Conservation (phyloP, 2,113 vertebrate genomes). For the Rhinolophus ferrumequinum region DNA sequence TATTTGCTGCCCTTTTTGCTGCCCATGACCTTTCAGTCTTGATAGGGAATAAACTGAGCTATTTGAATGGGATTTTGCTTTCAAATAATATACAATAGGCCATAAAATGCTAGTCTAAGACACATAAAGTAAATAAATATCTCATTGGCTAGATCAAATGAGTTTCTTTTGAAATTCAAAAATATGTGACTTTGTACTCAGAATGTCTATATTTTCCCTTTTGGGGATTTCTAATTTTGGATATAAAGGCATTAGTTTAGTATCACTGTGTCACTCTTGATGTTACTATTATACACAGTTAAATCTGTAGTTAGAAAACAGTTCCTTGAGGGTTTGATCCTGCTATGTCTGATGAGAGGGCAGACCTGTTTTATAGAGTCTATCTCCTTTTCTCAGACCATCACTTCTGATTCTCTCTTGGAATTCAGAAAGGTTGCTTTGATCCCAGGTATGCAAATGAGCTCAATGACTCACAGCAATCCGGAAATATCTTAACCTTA, state of each 20-base stretch:
- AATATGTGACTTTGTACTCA: neutral
- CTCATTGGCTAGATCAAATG: conserved; percentile 10
- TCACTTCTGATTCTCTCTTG: neutral
- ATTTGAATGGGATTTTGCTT: neutral
- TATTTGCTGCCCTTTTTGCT: neutral
- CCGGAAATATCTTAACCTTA: neutral
- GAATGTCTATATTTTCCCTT: neutral
- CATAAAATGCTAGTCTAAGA: neutral
- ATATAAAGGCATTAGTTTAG: neutral
- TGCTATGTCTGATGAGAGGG: neutral
- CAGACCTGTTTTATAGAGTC: neutral
- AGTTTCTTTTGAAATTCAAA: conserved; percentile 26
- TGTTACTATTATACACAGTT: neutral
- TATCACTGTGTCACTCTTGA: neutral
- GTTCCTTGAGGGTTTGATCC: neutral
- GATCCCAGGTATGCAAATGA: neutral
- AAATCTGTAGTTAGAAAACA: neutral
- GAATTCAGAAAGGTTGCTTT: neutral
- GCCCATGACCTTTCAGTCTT: neutral
- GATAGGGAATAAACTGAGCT: neutral
- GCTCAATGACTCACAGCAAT: neutral
- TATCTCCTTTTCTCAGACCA: neutral
- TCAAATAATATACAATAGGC: neutral
- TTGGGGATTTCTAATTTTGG: conserved; percentile 5
- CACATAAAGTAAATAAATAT: neutral